A percentile compares a stretch with the other conserved stretches of the same genome.
Evolutionary conservation across 2,113 vertebrate species (phyloP).

Genomic region (Oncorhynchus nerka): DNA sequence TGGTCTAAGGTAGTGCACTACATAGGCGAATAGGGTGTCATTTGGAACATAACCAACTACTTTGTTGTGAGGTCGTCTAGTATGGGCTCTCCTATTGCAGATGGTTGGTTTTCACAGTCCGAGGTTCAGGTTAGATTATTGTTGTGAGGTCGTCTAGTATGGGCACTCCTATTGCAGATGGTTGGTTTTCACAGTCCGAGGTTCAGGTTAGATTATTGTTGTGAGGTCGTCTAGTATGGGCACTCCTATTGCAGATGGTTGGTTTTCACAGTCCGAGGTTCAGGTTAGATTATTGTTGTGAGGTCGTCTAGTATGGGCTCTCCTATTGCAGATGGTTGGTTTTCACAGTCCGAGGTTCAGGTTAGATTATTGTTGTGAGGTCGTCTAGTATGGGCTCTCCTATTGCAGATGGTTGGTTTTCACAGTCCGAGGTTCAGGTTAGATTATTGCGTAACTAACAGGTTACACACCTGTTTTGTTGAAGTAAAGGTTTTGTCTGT

Average conservation of each 20-base stretch:
- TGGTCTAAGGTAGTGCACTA: too few relatives aligned
- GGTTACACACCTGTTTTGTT: conserved; percentile 17
- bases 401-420: too few relatives aligned
- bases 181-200: conserved; percentile 36
- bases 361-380: conserved; percentile 40
- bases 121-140: conserved; percentile 47
- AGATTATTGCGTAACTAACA: conserved; percentile 55
- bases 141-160: background rate
- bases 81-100: background rate
- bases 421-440: too few relatives aligned
- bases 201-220: conserved; percentile 43
- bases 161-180: background rate
- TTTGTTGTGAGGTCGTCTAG: too few relatives aligned
- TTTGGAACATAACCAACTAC: too few relatives aligned
- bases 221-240: background rate
- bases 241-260: background rate
- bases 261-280: conserved; percentile 37
- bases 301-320: background rate
- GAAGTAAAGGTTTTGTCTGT: background rate
- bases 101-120: conserved; percentile 26
- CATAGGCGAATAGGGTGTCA: too few relatives aligned
- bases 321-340: background rate
- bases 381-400: too few relatives aligned
- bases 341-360: conserved; percentile 44
- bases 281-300: conserved; percentile 42